These are phyloP conservation scores for Uromys caudimaculatus DNA, from an alignment of 2,797 vertebrate genomes.

Conservation along the genomic window DNA sequence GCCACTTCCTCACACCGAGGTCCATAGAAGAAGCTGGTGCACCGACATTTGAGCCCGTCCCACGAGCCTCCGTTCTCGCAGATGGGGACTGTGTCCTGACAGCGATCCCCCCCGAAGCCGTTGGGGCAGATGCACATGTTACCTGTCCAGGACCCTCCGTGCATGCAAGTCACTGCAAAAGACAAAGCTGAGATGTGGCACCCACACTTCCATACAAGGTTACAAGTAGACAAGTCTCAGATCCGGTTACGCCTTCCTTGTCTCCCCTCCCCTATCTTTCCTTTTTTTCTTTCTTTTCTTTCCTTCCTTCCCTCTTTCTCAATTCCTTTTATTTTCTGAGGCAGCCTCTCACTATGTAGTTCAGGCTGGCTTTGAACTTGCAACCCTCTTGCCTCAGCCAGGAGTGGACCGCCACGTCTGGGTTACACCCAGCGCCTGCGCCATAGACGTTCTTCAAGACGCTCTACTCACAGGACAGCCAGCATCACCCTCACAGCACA, in stretches of 20 bases:
- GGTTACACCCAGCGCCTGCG: neutral
- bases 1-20: rapidly evolving
- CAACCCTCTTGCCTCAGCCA: neutral
- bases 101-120: neutral
- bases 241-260: neutral
- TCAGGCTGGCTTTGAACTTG: neutral
- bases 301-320: neutral
- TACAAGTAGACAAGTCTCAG: neutral
- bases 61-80: slow-evolving; percentile 26
- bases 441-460: neutral
- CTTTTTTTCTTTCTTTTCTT: too few relatives aligned
- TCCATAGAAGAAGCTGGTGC: neutral
- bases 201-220: too few relatives aligned
- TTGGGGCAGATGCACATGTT: rapidly evolving
- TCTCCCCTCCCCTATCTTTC: too few relatives aligned
- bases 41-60: slow-evolving; percentile 45
- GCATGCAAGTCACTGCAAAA: neutral
- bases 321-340: neutral
- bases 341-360: neutral
- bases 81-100: rapidly evolving
- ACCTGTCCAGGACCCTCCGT: neutral
- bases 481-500: neutral
- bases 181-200: neutral
- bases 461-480: neutral
- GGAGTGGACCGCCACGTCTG: neutral